These are phyloP conservation scores for Mesembrinibis cayennensis DNA, from an alignment of 2,113 vertebrate species.

Conservation along the genomic window DNA sequence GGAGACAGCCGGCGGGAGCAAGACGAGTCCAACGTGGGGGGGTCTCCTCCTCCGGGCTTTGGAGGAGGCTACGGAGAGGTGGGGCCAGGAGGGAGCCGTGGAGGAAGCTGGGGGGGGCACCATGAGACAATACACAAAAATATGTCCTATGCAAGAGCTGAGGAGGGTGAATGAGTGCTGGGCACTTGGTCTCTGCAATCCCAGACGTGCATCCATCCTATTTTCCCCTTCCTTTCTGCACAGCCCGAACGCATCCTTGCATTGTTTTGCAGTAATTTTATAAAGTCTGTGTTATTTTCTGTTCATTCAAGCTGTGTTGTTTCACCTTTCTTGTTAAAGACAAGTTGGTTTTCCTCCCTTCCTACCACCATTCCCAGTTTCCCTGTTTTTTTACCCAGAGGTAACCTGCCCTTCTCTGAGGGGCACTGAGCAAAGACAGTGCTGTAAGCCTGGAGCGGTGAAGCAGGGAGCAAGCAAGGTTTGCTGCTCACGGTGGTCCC, in stretches of 20 bases:
- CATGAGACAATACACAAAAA: too few relatives aligned
- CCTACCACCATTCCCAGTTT: neutral
- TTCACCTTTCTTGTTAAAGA: neutral
- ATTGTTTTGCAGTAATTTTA: neutral
- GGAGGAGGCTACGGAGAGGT: neutral
- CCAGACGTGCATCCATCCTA: neutral
- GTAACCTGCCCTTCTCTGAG: neutral
- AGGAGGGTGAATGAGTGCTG: rapidly evolving
- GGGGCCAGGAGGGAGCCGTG: neutral
- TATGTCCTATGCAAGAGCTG: neutral
- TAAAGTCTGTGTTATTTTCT: neutral
- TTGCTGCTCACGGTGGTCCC: rapidly evolving
- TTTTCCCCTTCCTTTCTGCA: neutral
- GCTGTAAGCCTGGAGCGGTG: rapidly evolving
- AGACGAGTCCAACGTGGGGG: rapidly evolving
- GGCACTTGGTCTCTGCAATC: neutral
- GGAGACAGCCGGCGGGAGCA: neutral
- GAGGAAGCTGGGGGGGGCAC: neutral
- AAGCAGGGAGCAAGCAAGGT: neutral
- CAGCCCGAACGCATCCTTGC: rapidly evolving
- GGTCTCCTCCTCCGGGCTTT: neutral
- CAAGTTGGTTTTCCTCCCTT: neutral
- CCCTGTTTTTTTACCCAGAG: neutral
- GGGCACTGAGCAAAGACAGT: neutral
- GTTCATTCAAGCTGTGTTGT: neutral